These are phyloP conservation scores for Neogobius melanostomus DNA, from an alignment of 2,113 vertebrate species.

Conservation along the genomic window DNA sequence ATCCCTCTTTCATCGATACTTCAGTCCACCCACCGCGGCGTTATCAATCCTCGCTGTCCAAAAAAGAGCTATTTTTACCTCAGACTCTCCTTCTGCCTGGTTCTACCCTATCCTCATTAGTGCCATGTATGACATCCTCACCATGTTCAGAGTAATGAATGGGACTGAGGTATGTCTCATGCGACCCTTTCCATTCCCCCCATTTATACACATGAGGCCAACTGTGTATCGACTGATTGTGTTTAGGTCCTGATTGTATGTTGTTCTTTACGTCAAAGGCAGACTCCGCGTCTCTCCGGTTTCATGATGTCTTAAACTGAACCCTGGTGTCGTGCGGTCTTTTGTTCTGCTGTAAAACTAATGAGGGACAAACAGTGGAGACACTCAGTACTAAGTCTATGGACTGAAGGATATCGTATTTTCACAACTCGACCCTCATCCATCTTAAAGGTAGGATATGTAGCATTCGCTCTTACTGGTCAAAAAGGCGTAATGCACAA, in stretches of 20 bases:
- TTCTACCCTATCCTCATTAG: conserved; percentile 67
- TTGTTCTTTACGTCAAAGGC: conserved; percentile 31
- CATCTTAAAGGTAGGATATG: too few species aligned
- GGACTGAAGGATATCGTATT: neutral
- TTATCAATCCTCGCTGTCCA: conserved; percentile 47
- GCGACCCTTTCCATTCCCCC: too few species aligned
- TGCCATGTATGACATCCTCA: conserved; percentile 64
- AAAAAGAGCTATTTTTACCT: conserved; percentile 65
- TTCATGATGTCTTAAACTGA: conserved; percentile 33
- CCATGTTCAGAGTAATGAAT: conserved; percentile 59
- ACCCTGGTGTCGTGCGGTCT: conserved; percentile 36
- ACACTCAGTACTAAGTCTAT: neutral
- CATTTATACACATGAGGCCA: too few species aligned
- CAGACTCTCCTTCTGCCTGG: conserved; percentile 30
- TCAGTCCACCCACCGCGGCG: conserved; percentile 16
- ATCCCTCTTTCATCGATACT: conserved; percentile 46
- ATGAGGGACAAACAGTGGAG: neutral
- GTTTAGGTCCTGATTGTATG: conserved; percentile 8
- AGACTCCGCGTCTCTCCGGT: conserved; percentile 36
- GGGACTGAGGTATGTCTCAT: conserved; percentile 14
- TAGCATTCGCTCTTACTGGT: too few species aligned
- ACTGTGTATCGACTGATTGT: neutral
- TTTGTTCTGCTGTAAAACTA: conserved; percentile 2
- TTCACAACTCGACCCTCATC: too few species aligned
- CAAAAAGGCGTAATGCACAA: too few species aligned